Evolutionary conservation across 2,113 vertebrate genomes (phyloP).

Genomic region (Mastomys coucha): DNA sequence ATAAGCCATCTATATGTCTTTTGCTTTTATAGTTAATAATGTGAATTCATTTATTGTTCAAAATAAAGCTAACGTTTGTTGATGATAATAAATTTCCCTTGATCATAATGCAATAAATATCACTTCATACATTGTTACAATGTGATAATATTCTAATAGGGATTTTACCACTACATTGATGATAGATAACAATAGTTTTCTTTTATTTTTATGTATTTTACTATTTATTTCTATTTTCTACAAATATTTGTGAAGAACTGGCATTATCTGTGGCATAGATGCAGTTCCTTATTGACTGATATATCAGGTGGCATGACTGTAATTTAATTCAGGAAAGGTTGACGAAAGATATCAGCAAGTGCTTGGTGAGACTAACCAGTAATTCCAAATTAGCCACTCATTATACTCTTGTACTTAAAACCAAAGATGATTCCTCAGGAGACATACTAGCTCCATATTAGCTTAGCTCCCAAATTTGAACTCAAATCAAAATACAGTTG

Average conservation of each 20-base stretch:
- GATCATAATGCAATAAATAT: not conserved
- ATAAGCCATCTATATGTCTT: not conserved
- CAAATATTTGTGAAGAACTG: not conserved
- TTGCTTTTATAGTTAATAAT: not conserved
- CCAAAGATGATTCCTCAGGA: not conserved
- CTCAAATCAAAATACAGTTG: not conserved
- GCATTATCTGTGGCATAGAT: not conserved
- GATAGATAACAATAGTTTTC: not conserved
- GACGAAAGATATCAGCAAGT: not conserved
- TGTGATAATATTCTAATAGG: not conserved
- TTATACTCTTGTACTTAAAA: conserved; percentile 20
- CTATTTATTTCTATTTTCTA: not conserved
- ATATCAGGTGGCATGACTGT: not conserved
- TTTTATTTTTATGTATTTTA: not conserved
- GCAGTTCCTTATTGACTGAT: not conserved
- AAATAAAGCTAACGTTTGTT: conserved; percentile 9
- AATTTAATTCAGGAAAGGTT: not conserved
- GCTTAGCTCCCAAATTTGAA: not conserved
- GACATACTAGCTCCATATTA: not conserved
- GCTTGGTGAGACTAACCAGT: not conserved
- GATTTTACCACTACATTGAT: not conserved
- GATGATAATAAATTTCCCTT: not conserved
- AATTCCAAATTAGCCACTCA: not conserved
- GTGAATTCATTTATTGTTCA: conserved; percentile 1
- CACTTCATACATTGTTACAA: not conserved